Evolutionary conservation across 2,797 vertebrate species (phyloP).

Genomic region (Liparis tanakae): DNA sequence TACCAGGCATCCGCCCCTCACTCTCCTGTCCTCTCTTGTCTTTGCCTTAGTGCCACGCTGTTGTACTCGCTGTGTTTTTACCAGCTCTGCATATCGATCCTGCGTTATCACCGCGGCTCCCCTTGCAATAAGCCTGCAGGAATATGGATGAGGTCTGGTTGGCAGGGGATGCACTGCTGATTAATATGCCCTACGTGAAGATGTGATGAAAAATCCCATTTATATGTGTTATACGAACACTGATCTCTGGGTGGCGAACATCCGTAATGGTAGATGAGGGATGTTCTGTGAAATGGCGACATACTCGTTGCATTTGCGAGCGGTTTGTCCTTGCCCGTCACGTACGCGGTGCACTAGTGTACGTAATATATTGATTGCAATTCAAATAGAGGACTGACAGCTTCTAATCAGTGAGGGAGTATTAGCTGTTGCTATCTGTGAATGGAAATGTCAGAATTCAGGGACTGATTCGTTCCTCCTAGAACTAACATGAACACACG

Average conservation of each 20-base stretch:
- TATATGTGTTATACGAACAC: constrained; percentile 68
- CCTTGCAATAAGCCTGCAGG: constrained; percentile 75
- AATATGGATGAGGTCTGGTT: constrained; percentile 78
- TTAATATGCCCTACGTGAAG: constrained; percentile 70
- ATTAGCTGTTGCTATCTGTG: constrained; percentile 82
- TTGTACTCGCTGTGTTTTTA: constrained; percentile 77
- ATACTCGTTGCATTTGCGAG: constrained; percentile 37
- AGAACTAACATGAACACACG: constrained; percentile 28
- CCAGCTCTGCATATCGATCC: constrained; percentile 81
- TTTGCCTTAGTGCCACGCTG: constrained; percentile 69
- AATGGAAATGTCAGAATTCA: constrained; percentile 80
- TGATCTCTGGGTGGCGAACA: constrained; percentile 68
- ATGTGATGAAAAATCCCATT: constrained; percentile 78
- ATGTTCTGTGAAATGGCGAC: constrained; percentile 66
- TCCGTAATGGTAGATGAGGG: constrained; percentile 62
- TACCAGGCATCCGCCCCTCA: constrained; percentile 57
- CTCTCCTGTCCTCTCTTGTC: constrained; percentile 58
- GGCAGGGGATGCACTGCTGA: constrained; percentile 71
- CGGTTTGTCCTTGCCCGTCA: constrained; percentile 54
- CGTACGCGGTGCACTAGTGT: constrained; percentile 46
- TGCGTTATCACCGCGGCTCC: constrained; percentile 72
- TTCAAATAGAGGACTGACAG: constrained; percentile 81
- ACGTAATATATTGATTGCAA: constrained; percentile 76
- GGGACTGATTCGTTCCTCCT: constrained; percentile 41
- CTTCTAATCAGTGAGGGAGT: constrained; percentile 79